Evolutionary conservation across 2,888 invertebrate genomes (phyloP).

Genomic region (Luffia ferchaultella): DNA sequence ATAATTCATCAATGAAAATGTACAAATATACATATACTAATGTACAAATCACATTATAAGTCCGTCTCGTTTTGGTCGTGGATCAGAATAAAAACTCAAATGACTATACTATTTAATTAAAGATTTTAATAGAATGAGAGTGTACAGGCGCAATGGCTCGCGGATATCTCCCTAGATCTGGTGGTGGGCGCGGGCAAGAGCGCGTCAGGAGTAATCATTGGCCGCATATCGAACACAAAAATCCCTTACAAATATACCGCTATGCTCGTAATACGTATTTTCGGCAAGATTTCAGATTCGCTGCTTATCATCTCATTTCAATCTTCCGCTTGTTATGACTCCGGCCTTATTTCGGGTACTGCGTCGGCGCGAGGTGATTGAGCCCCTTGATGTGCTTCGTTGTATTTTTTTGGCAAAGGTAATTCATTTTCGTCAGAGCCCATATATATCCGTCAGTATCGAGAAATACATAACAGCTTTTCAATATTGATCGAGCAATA

Average conservation of each 20-base stretch:
- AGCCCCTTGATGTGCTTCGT: conserved; percentile 30
- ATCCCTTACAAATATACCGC: conserved; percentile 59
- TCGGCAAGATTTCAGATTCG: conserved; percentile 59
- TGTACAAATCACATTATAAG: too few relatives aligned
- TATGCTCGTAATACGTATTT: conserved; percentile 51
- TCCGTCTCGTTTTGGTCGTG: too few relatives aligned
- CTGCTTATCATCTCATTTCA: conserved; percentile 54
- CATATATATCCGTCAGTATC: too few relatives aligned
- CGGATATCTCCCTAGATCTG: conserved; percentile 47
- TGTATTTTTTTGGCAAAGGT: too few relatives aligned
- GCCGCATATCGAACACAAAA: conserved; percentile 51
- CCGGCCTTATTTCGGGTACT: conserved; percentile 34
- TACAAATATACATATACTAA: too few relatives aligned
- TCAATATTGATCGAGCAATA: too few relatives aligned
- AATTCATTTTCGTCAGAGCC: too few relatives aligned
- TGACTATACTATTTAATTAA: too few relatives aligned
- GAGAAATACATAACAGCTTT: too few relatives aligned
- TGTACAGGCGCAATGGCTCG: conserved; percentile 24
- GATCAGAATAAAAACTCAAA: too few relatives aligned
- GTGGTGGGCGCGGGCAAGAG: conserved; percentile 29
- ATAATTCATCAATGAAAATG: too few relatives aligned
- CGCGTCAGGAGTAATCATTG: conserved; percentile 46
- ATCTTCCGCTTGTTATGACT: conserved; percentile 58
- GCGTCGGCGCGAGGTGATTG: conserved; percentile 34
- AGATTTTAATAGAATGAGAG: too few relatives aligned